Conservation (phyloP, 2,888 invertebrate species). For the Strigamia crassipes region DNA sequence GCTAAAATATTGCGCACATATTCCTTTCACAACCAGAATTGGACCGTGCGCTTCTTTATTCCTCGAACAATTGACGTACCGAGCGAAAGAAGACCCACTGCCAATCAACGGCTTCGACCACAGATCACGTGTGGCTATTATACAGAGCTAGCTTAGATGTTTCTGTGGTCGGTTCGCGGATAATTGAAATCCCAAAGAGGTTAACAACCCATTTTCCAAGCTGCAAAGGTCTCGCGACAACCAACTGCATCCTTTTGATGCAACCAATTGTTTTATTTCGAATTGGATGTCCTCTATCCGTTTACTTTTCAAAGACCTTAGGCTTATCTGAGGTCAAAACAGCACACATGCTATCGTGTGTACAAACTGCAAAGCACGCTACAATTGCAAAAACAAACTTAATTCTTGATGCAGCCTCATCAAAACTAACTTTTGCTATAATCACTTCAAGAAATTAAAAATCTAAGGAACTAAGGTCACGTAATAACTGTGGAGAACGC, state of each 20-base stretch:
- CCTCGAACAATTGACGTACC: background rate
- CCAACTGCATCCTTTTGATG: background rate
- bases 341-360: background rate
- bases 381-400: constrained; percentile 12
- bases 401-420: background rate
- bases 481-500: background rate
- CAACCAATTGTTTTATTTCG: constrained; percentile 2
- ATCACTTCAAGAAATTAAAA: background rate
- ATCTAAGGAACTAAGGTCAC: background rate
- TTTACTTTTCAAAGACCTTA: constrained; percentile 14
- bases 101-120: constrained; percentile 16
- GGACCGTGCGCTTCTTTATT: background rate
- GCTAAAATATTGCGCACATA: background rate
- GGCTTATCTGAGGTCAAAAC: constrained; percentile 13
- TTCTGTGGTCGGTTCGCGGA: constrained; percentile 11
- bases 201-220: constrained; percentile 35
- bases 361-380: background rate
- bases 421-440: constrained; percentile 6
- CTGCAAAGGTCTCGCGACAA: constrained; percentile 14
- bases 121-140: constrained; percentile 6
- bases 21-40: background rate
- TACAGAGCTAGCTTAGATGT: constrained; percentile 28
- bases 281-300: constrained; percentile 26
- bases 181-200: constrained; percentile 39
- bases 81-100: background rate